These are phyloP conservation scores for Aleadryas rufinucha DNA, from an alignment of 2,113 vertebrate species.

Conservation along the genomic window DNA sequence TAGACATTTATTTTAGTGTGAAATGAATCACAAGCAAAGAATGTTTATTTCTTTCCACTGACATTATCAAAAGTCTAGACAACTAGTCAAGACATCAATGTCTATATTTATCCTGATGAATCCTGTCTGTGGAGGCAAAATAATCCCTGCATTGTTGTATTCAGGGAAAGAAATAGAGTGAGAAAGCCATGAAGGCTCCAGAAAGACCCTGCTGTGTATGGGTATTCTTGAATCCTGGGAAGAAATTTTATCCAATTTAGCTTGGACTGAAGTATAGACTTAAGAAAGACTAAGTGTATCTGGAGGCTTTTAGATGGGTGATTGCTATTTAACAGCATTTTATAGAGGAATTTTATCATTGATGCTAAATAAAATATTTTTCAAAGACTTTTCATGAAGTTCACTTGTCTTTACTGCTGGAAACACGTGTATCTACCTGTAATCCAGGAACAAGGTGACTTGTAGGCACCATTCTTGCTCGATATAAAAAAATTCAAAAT, in stretches of 20 bases:
- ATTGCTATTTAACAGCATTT: background rate
- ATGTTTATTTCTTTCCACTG: background rate
- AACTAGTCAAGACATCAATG: background rate
- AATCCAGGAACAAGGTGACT: background rate
- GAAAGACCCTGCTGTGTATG: background rate
- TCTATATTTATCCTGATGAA: background rate
- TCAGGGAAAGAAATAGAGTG: background rate
- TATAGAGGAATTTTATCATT: background rate
- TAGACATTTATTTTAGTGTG: background rate
- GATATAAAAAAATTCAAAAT: accelerated
- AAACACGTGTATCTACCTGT: background rate
- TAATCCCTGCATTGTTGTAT: background rate
- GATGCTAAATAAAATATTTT: background rate
- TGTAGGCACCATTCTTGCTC: background rate
- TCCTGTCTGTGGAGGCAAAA: background rate
- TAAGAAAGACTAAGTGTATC: background rate
- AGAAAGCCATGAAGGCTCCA: background rate
- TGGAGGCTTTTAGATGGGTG: background rate
- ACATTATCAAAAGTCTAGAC: background rate
- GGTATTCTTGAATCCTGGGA: background rate
- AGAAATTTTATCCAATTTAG: background rate
- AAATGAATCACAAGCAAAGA: background rate
- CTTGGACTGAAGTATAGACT: background rate
- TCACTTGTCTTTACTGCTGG: background rate
- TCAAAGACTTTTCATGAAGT: background rate